Conservation (phyloP, 2,888 invertebrate genomes). For the Clepsis dumicolana region DNA sequence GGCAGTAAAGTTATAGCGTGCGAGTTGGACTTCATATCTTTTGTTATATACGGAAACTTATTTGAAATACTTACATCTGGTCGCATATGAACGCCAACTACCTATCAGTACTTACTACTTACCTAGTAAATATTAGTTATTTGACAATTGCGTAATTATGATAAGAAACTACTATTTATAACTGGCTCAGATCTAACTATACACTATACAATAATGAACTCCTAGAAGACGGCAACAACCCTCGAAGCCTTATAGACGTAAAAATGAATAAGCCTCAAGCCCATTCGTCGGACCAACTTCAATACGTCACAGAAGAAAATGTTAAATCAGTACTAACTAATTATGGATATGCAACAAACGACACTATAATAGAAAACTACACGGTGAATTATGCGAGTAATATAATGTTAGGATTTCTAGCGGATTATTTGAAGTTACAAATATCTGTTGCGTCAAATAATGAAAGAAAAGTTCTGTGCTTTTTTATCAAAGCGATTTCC, state of each 20-base stretch:
- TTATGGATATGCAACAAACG: conserved; percentile 52
- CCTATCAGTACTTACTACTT: too few species aligned
- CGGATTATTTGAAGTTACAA: conserved; percentile 77
- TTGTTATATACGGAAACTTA: not conserved
- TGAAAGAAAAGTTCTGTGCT: conserved; percentile 55
- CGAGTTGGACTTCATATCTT: not conserved
- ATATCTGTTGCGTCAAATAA: conserved; percentile 54
- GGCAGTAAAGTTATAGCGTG: too few species aligned
- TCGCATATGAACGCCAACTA: not conserved
- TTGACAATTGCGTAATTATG: conserved; percentile 9
- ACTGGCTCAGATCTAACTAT: not conserved
- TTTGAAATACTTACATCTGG: not conserved
- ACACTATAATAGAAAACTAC: conserved; percentile 56
- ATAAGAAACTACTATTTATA: conserved; percentile 12
- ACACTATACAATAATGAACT: not conserved
- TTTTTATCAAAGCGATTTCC: conserved; percentile 74
- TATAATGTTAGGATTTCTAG: conserved; percentile 76
- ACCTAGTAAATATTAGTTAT: conserved; percentile 20
- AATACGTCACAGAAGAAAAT: conserved; percentile 60
- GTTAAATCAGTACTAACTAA: conserved; percentile 61
- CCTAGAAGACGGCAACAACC: not conserved
- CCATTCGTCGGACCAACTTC: conserved; percentile 14
- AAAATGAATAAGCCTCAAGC: conserved; percentile 13
- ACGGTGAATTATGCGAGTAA: conserved; percentile 66
- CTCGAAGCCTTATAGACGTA: not conserved